Evolutionary conservation across 30 jellyfish, hydroid and myxozoan genomes (phyloP), one percentile per base, ranked within the genome.

Genomic region (Mastigias papua): DNA sequence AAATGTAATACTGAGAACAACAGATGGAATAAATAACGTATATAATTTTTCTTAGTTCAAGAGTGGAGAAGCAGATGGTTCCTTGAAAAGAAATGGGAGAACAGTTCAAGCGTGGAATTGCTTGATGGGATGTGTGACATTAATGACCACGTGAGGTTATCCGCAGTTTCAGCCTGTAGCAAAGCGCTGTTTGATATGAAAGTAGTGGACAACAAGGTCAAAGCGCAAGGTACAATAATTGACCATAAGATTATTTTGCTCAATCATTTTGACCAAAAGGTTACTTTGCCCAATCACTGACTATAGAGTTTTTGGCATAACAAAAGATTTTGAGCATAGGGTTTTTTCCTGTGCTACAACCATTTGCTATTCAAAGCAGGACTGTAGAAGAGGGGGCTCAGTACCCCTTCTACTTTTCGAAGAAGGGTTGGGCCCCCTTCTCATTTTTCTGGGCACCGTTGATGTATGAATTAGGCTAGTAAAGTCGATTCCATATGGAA

Each of bases 61-160:
- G 98, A 93, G 76, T 93, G 98, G 98, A 76, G 97, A 42, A 27
- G 87, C n/a, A 69, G 78, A 68, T 93, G 98, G 98, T 78, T 93
- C 60, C 80, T 89, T 23, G 98, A 93, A 68, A 88, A 78, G 86
- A 88, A 78, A 88, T 93, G 97, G 97, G 95, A 93, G 73, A 69
- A 46, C 50, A 73, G 92, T 49, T 25, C 95, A 10, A 5, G 27
- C 16, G 78, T 37, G n/a, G 95, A 93, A 61, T 69, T 93, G 17
- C 57, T 77, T 19, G 79, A 70, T 49, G 97, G 92, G 35, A 88
- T 88, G 97, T 54, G 72, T 54, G 88, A 84, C 83, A 93, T 93
- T 48, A 93, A 93, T 50, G 96, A 89, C 71, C 98, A 93, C 84
- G 92, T 82, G 26, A 58, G 97, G 60, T 49, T 93, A 29, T 97